Percentiles rank a stretch among this genome's conserved stretches.
phyloP scores from a whole-genome alignment of 2,797 vertebrate genomes.

The Valencia hispanica region DNA sequence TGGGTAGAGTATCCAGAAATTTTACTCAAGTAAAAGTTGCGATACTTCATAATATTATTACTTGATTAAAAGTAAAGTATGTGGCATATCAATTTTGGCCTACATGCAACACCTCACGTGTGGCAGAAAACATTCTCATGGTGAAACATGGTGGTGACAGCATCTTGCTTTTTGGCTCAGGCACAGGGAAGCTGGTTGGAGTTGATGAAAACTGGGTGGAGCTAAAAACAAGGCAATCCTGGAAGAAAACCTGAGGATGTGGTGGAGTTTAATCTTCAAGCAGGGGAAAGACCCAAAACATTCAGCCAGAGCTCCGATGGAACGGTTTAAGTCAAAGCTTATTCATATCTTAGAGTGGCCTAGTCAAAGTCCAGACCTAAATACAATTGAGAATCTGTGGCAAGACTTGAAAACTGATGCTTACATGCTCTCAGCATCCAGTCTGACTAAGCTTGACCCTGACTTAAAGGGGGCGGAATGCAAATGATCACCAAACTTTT shows the following conservation, averaged over 20 bases:
- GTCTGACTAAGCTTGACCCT: neutral
- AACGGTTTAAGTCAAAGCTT: neutral
- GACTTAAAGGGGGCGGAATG: neutral
- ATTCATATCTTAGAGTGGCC: neutral
- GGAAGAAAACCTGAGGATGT: neutral
- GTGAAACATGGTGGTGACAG: neutral
- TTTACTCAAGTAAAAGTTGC: no score
- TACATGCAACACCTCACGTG: no score
- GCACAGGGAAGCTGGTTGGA: no score
- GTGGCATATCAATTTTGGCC: no score
- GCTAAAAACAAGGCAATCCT: neutral
- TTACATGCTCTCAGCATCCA: neutral
- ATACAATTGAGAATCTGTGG: neutral
- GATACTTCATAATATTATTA: no score
- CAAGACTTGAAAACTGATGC: neutral
- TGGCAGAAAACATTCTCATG: neutral
- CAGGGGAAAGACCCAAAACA: neutral
- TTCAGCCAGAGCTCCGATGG: neutral
- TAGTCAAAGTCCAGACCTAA: constrained; percentile 1
- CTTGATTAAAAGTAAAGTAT: no score
- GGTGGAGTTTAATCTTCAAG: neutral
- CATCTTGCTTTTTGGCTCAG: neutral
- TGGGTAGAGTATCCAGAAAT: no score
- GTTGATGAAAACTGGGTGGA: neutral
- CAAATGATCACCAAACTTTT: neutral